Conservation (phyloP, 1,140 invertebrate genomes). For the Latrodectus geometricus region DNA sequence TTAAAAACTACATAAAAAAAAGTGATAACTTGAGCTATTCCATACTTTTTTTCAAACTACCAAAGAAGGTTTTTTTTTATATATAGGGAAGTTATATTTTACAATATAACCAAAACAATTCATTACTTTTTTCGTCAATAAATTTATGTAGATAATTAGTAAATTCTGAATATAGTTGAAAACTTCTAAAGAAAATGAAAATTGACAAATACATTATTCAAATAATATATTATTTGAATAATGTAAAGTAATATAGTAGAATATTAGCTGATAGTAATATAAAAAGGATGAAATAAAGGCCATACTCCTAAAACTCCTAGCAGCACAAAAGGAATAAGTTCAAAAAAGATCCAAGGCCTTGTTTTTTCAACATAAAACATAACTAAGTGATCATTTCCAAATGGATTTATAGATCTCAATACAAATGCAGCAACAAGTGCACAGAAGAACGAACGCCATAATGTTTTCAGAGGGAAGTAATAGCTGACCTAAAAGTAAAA, state of each 20-base stretch:
- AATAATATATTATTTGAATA: no score
- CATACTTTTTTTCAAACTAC: no score
- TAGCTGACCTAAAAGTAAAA: conserved; percentile 85
- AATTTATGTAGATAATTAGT: no score
- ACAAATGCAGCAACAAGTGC: conserved; percentile 98
- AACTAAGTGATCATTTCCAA: conserved; percentile 98
- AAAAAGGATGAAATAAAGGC: conserved; percentile 8
- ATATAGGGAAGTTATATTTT: no score
- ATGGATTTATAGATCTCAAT: conserved; percentile 96
- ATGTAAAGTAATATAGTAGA: background rate
- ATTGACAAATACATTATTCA: no score
- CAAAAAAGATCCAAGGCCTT: conserved; percentile 99
- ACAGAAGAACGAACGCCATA: conserved; percentile 99
- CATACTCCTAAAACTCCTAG: conserved; percentile 96
- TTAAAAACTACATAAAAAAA: no score
- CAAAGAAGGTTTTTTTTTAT: no score
- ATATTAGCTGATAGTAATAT: background rate
- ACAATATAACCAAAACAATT: no score
- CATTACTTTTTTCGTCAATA: no score
- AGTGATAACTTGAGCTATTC: no score
- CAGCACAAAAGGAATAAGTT: conserved; percentile 95
- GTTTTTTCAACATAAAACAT: conserved; percentile 99
- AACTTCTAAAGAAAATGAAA: no score
- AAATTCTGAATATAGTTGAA: no score
- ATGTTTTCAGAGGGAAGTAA: conserved; percentile 98